These are phyloP conservation scores for Drosophila anomalata DNA, from an alignment of 2,888 invertebrate species.

Conservation along the genomic window DNA sequence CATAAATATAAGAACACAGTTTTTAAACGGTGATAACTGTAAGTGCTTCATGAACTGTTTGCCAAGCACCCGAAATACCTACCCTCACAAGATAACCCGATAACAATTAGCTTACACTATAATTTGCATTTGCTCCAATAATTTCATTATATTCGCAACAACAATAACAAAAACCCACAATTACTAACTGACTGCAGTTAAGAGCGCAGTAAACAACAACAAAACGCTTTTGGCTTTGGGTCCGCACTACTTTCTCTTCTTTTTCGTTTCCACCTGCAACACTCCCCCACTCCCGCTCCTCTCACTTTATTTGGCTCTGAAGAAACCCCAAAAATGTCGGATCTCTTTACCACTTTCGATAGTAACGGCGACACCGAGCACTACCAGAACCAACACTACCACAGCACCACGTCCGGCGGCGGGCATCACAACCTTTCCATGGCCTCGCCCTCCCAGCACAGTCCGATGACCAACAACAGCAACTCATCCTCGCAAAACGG, in stretches of 20 bases:
- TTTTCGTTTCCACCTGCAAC: neutral
- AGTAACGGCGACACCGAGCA: constrained; percentile 80
- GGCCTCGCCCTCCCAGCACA: constrained; percentile 83
- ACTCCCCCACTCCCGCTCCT: constrained; percentile 3
- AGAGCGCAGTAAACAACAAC: constrained; percentile 31
- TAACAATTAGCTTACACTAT: constrained; percentile 4
- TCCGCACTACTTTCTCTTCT: constrained; percentile 24
- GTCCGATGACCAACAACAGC: constrained; percentile 78
- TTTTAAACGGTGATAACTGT: constrained; percentile 22
- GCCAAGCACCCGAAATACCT: neutral
- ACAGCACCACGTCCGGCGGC: constrained; percentile 40
- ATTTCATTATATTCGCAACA: constrained; percentile 24
- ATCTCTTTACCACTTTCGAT: constrained; percentile 82
- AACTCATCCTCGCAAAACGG: constrained; percentile 70
- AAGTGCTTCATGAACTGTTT: constrained; percentile 34
- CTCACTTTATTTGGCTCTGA: constrained; percentile 24
- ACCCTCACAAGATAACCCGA: neutral
- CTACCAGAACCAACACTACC: constrained; percentile 28
- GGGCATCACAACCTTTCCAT: constrained; percentile 72
- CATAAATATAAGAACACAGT: constrained; percentile 9
- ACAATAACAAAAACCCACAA: constrained; percentile 11
- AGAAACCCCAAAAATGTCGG: constrained; percentile 77
- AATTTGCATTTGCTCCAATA: constrained; percentile 30
- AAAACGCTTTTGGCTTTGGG: constrained; percentile 49
- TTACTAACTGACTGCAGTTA: constrained; percentile 25